phyloP scores from a whole-genome alignment of 2,888 invertebrate species.

The Pemphredon lugubris region DNA sequence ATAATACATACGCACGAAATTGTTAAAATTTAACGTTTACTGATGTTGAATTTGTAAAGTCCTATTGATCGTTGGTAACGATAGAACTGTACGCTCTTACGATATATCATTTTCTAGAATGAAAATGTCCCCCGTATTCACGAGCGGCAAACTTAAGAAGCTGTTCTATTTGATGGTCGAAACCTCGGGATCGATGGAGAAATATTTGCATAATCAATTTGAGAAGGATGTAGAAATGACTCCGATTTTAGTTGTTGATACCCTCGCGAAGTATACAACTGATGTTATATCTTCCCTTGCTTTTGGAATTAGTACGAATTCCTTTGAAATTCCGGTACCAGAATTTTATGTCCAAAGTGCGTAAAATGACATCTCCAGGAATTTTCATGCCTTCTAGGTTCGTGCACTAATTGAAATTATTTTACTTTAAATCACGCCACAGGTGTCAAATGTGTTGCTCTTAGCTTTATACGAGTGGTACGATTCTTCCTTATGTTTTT shows the following conservation, averaged over 20 bases:
- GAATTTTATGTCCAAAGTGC: slow-evolving; percentile 68
- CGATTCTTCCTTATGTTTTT: slow-evolving; percentile 65
- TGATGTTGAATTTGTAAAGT: too few relatives aligned
- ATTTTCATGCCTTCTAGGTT: background rate
- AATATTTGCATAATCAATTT: slow-evolving; percentile 53
- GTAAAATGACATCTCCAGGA: background rate
- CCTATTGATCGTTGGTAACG: too few relatives aligned
- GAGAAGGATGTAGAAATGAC: background rate
- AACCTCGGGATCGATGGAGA: slow-evolving; percentile 69
- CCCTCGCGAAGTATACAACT: slow-evolving; percentile 64
- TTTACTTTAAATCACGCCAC: background rate
- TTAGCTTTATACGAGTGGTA: background rate
- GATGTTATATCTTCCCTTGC: slow-evolving; percentile 72
- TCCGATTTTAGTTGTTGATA: slow-evolving; percentile 49
- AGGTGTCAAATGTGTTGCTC: slow-evolving; percentile 1
- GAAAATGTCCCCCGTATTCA: slow-evolving; percentile 83
- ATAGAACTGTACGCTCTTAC: too few relatives aligned
- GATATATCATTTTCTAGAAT: slow-evolving; percentile 47
- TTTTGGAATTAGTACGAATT: slow-evolving; percentile 71
- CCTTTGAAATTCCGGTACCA: slow-evolving; percentile 60
- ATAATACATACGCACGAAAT: too few relatives aligned
- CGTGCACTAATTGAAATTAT: background rate
- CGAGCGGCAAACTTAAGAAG: slow-evolving; percentile 82
- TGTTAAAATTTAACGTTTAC: too few relatives aligned
- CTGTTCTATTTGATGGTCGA: slow-evolving; percentile 81